Conservation (phyloP, 2,113 vertebrate species). For the Bubo bubo region DNA sequence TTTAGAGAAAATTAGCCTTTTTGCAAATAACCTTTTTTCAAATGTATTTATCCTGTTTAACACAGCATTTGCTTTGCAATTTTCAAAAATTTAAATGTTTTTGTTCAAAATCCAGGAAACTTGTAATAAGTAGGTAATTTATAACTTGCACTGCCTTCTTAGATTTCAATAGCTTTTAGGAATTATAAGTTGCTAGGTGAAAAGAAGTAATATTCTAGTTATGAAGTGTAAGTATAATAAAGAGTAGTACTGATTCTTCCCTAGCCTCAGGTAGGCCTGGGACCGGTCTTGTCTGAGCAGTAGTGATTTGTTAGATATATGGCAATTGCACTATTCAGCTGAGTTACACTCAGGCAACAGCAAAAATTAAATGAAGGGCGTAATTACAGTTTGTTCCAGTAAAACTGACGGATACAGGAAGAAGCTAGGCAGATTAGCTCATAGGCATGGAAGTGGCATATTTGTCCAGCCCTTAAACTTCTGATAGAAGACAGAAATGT, state of each 20-base stretch:
- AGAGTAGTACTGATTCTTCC: neutral
- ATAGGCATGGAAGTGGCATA: neutral
- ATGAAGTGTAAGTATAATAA: neutral
- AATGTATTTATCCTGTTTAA: neutral
- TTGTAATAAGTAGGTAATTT: neutral
- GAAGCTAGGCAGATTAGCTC: neutral
- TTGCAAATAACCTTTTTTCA: neutral
- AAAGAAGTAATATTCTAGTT: neutral
- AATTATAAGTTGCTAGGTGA: neutral
- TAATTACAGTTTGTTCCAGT: neutral
- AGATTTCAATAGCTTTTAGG: neutral
- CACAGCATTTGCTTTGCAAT: neutral
- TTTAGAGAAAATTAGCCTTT: neutral
- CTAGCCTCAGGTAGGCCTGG: neutral
- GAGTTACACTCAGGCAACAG: neutral
- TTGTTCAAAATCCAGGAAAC: neutral
- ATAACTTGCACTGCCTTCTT: neutral
- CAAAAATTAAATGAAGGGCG: neutral
- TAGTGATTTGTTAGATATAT: neutral
- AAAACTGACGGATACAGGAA: neutral
- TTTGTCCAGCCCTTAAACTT: neutral
- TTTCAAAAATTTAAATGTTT: neutral
- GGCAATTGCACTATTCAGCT: neutral
- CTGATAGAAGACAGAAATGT: neutral
- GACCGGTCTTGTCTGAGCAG: neutral